A percentile compares a stretch with the other conserved stretches of the same genome.
Conservation (phyloP, 2,888 invertebrate species). For the Trypoxylon attenuatum region DNA sequence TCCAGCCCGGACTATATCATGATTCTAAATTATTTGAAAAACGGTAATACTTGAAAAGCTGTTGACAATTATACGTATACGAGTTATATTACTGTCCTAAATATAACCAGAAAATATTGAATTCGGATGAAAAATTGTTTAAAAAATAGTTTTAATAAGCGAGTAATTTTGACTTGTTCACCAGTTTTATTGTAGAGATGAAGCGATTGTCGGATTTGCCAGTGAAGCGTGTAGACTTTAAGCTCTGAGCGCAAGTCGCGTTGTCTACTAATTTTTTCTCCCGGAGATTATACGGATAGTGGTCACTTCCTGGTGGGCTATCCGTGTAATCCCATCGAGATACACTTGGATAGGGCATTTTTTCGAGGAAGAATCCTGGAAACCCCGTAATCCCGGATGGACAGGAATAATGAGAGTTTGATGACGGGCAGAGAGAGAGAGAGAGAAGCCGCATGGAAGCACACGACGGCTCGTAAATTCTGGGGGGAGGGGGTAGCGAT, state of each 20-base stretch:
- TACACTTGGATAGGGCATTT: slow-evolving; percentile 66
- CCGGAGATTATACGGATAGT: slow-evolving; percentile 44
- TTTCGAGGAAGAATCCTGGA: slow-evolving; percentile 57
- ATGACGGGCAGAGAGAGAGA: slow-evolving; percentile 63
- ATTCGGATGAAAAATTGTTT: too few species aligned
- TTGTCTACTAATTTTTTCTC: slow-evolving; percentile 37
- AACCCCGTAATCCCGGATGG: slow-evolving; percentile 70
- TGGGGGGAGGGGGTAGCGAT: slow-evolving; percentile 40
- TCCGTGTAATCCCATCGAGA: slow-evolving; percentile 69
- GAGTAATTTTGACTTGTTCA: too few species aligned
- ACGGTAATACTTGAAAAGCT: too few species aligned
- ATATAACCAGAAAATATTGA: too few species aligned
- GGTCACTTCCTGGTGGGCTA: slow-evolving; percentile 67
- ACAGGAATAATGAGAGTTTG: slow-evolving; percentile 73
- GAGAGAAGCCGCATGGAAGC: slow-evolving; percentile 54
- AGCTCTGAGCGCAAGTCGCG: slow-evolving; percentile 26
- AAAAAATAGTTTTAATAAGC: too few species aligned
- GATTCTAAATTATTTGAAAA: too few species aligned
- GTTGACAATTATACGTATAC: too few species aligned
- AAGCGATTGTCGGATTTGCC: too few species aligned
- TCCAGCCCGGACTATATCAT: too few species aligned
- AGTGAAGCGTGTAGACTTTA: too few species aligned
- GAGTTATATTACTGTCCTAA: too few species aligned
- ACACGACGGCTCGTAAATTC: slow-evolving; percentile 53
- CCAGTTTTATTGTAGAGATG: too few species aligned